These are phyloP conservation scores for Bubo blakistoni DNA, from an alignment of 2,113 vertebrate species.

Conservation along the genomic window DNA sequence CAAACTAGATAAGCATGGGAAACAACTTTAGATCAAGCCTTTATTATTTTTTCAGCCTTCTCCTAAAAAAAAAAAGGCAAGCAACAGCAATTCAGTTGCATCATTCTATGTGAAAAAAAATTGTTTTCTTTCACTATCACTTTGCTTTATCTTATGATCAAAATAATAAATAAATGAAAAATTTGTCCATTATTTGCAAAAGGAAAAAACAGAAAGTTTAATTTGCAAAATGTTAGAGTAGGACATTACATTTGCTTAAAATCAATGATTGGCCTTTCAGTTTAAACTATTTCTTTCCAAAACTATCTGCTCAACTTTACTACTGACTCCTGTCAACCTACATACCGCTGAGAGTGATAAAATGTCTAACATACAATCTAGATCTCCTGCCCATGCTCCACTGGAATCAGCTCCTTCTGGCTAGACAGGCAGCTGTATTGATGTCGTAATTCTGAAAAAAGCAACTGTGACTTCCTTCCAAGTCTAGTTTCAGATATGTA, in stretches of 20 bases:
- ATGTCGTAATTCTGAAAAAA: background rate
- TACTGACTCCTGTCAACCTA: background rate
- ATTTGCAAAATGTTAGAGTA: background rate
- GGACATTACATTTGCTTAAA: background rate
- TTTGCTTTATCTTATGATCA: background rate
- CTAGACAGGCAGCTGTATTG: background rate
- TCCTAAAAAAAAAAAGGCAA: background rate
- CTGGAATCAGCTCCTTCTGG: background rate
- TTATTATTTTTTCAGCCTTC: background rate
- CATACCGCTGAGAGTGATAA: background rate
- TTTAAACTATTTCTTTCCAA: background rate
- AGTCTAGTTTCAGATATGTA: conserved; percentile 44
- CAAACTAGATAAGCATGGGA: background rate
- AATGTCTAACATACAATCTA: background rate
- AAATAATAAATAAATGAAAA: background rate
- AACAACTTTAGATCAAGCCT: background rate
- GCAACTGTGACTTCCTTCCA: conserved; percentile 18
- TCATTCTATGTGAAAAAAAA: background rate
- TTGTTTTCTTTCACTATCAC: background rate
- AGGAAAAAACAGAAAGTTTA: background rate
- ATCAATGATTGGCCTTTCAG: rapidly evolving
- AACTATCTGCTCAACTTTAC: background rate
- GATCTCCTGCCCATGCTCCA: background rate
- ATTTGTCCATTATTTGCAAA: background rate
- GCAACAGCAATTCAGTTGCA: background rate